Evolutionary conservation across 2,888 invertebrate species (phyloP), one percentile per base, ranked within the genome.

Genomic region (Oscheius sp.): DNA sequence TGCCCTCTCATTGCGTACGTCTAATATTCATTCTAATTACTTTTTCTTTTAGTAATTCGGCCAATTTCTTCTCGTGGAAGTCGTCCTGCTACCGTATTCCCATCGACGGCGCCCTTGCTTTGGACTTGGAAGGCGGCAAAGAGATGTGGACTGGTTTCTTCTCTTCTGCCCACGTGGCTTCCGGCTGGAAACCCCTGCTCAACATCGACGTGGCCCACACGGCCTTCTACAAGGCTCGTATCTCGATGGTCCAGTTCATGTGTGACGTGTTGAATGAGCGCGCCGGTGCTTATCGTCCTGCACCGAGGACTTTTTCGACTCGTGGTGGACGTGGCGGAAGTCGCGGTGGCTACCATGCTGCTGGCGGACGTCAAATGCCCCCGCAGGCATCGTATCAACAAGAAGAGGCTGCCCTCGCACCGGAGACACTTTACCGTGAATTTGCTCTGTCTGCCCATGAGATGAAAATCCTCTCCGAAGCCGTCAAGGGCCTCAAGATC

Each of bases 81-180:
- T 81, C 82, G 21, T 84, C 84, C 29, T 84, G 77, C 77, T 82
- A 81, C 74, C 81, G 78, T 79, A 66, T 66, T 76, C 43, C 83
- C 75, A 76, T 64, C 49, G 76, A 74, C 63, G 80, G 77, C 49
- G 78, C 74, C 68, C 74, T 75, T 21, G 76, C 84, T 56, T 72
- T 85, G 35, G 83, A 86, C 70, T 75, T 87, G 63, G 86, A 86
- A 25, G 86, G 84, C 3, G 87, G 87, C 59, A 86, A 86, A 73
- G 84, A 87, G 72, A 79, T 87, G 77, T 87, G 87, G 87, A 81
- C 85, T 13, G 87, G 87, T 13, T 84, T 85, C 79, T 87, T 86
- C 78, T 81, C 85, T n/a, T 84, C 84, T 25, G 85, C 85, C 35
- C 85, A 84, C 69, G 81, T 86, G 21, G 85, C 82, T 7, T 70